phyloP scores from a whole-genome alignment of 2,888 invertebrate genomes.

The Creontiades dilutus region DNA sequence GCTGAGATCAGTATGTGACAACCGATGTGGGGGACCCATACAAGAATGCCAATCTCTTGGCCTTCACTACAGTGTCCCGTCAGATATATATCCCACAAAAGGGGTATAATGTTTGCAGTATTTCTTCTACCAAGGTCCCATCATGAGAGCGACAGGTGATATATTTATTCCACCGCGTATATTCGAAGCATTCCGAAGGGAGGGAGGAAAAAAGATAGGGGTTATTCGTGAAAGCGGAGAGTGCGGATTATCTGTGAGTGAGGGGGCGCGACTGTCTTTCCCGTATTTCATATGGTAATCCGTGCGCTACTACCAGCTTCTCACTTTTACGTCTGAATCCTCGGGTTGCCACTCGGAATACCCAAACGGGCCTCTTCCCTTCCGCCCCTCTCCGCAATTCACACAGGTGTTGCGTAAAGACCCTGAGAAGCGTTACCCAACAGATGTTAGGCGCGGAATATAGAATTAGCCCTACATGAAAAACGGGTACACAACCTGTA shows the following conservation, averaged over 20 bases:
- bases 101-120: neutral
- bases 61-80: too few species aligned
- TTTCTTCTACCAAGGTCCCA: neutral
- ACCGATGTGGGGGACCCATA: too few species aligned
- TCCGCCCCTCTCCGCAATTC: neutral
- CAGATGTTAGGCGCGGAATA: neutral
- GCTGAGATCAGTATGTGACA: too few species aligned
- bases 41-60: too few species aligned
- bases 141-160: neutral
- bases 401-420: constrained; percentile 46
- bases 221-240: neutral
- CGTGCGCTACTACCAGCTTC: neutral
- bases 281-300: constrained; percentile 39
- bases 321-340: constrained; percentile 39
- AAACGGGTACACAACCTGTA: neutral
- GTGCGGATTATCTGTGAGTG: constrained; percentile 21
- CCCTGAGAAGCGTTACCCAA: neutral
- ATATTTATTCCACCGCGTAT: constrained; percentile 21
- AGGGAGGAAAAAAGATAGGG: neutral
- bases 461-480: neutral
- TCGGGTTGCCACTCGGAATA: constrained; percentile 32
- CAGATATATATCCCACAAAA: neutral
- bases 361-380: neutral
- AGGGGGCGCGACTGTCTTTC: constrained; percentile 1
- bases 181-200: neutral